phyloP scores from a whole-genome alignment of 2,113 vertebrate genomes.

The Chaenogobius annularis region DNA sequence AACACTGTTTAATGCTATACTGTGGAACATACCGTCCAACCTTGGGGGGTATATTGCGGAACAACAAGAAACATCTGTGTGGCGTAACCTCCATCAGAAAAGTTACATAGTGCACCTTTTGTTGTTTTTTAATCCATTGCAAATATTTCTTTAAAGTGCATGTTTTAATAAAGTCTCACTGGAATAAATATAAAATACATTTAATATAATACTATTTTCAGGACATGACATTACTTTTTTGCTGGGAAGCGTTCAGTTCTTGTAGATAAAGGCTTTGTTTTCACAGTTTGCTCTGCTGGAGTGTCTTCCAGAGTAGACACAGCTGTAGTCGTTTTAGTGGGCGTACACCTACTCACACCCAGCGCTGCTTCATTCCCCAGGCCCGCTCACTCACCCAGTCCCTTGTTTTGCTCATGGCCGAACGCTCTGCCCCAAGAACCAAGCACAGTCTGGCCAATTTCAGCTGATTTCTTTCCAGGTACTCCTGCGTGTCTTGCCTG shows the following conservation, averaged over 20 bases:
- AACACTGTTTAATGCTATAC: not conserved
- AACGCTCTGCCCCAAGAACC: constrained; percentile 69
- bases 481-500: constrained; percentile 67
- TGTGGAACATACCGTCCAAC: not conserved
- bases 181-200: not conserved
- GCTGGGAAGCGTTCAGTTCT: not conserved
- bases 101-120: not conserved
- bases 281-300: not conserved
- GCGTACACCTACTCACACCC: constrained; percentile 39
- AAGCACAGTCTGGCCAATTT: constrained; percentile 71
- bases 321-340: not conserved
- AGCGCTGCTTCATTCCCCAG: constrained; percentile 73
- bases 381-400: constrained; percentile 71
- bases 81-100: not conserved
- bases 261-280: not conserved
- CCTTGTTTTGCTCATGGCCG: constrained; percentile 50
- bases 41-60: no score
- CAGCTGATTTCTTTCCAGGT: constrained; percentile 71
- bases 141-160: not conserved
- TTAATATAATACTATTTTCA: not conserved
- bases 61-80: no score
- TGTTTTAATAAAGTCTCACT: not conserved
- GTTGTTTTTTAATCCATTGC: not conserved
- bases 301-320: not conserved
- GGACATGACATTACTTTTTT: not conserved